Evolutionary conservation across 2,797 vertebrate species (phyloP).

Genomic region (Rhynchonycteris naso): DNA sequence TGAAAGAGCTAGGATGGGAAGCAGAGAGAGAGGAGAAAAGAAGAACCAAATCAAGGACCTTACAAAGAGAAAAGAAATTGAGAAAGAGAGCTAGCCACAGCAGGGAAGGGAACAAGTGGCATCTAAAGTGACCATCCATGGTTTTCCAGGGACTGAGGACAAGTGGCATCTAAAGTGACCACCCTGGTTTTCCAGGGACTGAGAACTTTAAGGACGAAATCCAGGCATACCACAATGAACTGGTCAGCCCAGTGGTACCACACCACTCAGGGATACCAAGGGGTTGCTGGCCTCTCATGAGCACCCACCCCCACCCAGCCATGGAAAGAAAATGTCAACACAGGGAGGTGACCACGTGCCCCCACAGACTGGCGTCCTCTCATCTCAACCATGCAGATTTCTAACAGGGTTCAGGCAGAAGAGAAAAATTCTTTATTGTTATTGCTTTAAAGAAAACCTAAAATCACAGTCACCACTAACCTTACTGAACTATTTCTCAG

Average conservation of each 20-base stretch:
- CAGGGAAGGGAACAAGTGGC: not conserved
- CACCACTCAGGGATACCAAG: not conserved
- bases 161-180: not conserved
- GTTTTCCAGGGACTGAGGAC: not conserved
- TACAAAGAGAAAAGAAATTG: not conserved
- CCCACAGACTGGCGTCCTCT: not conserved
- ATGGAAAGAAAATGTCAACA: not conserved
- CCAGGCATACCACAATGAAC: not conserved
- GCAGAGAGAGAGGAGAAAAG: not conserved
- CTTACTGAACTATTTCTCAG: not conserved
- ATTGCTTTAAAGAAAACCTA: not conserved
- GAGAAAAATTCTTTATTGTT: not conserved
- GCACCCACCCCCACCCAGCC: not conserved
- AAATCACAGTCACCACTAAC: not conserved
- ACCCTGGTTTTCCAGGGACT: not conserved
- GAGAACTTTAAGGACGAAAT: not conserved
- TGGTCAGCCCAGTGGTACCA: not conserved
- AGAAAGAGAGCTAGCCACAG: not conserved
- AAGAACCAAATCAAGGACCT: not conserved
- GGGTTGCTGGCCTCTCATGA: too few relatives aligned
- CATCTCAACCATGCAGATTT: not conserved
- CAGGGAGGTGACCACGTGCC: fast-evolving
- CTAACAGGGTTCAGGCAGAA: not conserved
- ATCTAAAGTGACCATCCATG: not conserved
- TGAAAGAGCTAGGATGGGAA: not conserved